Percentiles rank a stretch among this genome's conserved stretches.
Evolutionary conservation across 2,888 invertebrate genomes (phyloP).

Genomic region (Falcaria lacertinaria): DNA sequence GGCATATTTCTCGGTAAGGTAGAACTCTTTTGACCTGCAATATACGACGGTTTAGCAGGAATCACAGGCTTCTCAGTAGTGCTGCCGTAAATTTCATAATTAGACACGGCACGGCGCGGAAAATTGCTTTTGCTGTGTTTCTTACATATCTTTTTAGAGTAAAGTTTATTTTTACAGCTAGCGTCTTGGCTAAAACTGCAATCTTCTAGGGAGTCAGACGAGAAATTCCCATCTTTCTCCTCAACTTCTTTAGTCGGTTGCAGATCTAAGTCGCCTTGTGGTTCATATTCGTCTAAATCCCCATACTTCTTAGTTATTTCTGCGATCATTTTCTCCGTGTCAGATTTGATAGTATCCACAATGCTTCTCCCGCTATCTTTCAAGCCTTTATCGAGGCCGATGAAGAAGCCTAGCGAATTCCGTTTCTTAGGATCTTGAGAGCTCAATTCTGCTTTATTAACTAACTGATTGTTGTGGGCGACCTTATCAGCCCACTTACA

Average conservation of each 20-base stretch:
- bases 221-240: slow-evolving; percentile 85
- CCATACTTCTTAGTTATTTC: slow-evolving; percentile 83
- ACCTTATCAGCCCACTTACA: slow-evolving; percentile 81
- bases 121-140: slow-evolving; percentile 67
- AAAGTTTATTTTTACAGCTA: slow-evolving; percentile 72
- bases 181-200: slow-evolving; percentile 80
- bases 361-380: slow-evolving; percentile 77
- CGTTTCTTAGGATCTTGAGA: slow-evolving; percentile 73
- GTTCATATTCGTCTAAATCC: slow-evolving; percentile 76
- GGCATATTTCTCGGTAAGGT: slow-evolving; percentile 76
- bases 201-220: slow-evolving; percentile 89
- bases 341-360: slow-evolving; percentile 81
- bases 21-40: slow-evolving; percentile 63
- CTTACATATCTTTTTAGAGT: slow-evolving; percentile 74
- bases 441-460: slow-evolving; percentile 43
- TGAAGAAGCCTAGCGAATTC: slow-evolving; percentile 83
- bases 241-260: slow-evolving; percentile 59
- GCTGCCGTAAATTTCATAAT: slow-evolving; percentile 84
- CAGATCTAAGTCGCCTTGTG: slow-evolving; percentile 53
- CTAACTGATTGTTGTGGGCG: slow-evolving; percentile 41
- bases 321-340: slow-evolving; percentile 83
- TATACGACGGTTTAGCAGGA: slow-evolving; percentile 57
- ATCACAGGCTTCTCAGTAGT: slow-evolving; percentile 60
- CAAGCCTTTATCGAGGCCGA: slow-evolving; percentile 78
- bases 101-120: slow-evolving; percentile 85